Conservation (phyloP, 2,888 invertebrate genomes). For the Anthophora plumipes region DNA sequence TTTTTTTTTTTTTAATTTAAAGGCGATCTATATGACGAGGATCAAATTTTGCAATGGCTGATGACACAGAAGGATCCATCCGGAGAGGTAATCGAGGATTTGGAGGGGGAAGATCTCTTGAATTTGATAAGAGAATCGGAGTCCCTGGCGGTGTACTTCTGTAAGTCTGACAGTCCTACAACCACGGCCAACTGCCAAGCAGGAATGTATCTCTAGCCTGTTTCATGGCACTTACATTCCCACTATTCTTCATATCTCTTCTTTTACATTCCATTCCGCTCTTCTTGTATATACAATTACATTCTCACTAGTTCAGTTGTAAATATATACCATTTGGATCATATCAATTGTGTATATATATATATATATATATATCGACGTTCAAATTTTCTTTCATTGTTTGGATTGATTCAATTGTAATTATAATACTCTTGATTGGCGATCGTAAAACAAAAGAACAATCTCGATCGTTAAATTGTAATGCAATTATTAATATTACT, state of each 20-base stretch:
- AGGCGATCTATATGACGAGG: conserved; percentile 95
- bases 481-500: too few species aligned
- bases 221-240: conserved; percentile 56
- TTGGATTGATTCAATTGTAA: not conserved
- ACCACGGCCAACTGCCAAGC: conserved; percentile 73
- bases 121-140: conserved; percentile 92
- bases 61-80: conserved; percentile 96
- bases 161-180: conserved; percentile 88
- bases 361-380: too few species aligned
- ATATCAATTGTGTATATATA: too few species aligned
- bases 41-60: conserved; percentile 95
- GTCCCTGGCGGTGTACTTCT: conserved; percentile 95
- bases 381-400: too few species aligned
- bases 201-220: conserved; percentile 79
- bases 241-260: conserved; percentile 27
- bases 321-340: not conserved
- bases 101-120: conserved; percentile 92
- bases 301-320: not conserved
- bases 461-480: too few species aligned
- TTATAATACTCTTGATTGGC: not conserved
- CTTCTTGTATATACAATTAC: not conserved
- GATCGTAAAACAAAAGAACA: not conserved
- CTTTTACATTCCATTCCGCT: conserved; percentile 8
- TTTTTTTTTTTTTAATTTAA: not conserved
- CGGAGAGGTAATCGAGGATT: conserved; percentile 95